Base-by-base conservation (phyloP, 53 echinoderm and acorn worm species). In the Arbacia lixula region DNA sequence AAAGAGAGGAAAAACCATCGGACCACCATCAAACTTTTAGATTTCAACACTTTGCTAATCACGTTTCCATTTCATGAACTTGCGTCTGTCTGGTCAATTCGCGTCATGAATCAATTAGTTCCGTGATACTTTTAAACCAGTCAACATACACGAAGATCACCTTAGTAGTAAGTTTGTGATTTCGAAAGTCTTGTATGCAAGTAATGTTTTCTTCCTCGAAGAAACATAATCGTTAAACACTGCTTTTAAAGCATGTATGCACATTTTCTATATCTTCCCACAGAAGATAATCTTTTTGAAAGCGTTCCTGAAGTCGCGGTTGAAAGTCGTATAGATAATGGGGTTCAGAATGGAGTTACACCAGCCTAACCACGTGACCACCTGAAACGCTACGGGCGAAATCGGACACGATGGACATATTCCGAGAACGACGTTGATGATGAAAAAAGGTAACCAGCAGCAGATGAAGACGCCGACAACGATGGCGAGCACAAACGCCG, bases 381-480 rank as follows among this genome's bases (percentile, higher is more conserved):
- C 77, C 21, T 95, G 87, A 60, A 90, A 93, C 35, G 90, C 69
- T 11, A 85, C 60, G 28, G 90, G 90, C 39, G 94, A 77, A 55
- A 99, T 74, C 16, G 84, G 63, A 41, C 92, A 94, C 61, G 65
- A 17, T 6, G 68, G 64, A 60, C 95, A 92, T 4, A 92, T 55
- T 19, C 94, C 94, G 11, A 94, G 90, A 19, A 92, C 71, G 41
- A 99, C 89, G 87, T 99, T 99, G n/a, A 92, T 89, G 32, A 94
- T 92, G 84, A 99, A 99, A 71, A 99, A 99, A 26, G 99, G 99
- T 51, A 99, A 85, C 99, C 99, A 99, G 36, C 94, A 99, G 43
- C 90, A 88, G 21, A 99, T 94, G 87, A 99, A 99, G 38, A 92
- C 87, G 0, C 92, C 92, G 11, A 99, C 94, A 3, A 99, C 99